Evolutionary conservation across 2,888 invertebrate genomes (phyloP).

Genomic region (Epistrophella euchroma): DNA sequence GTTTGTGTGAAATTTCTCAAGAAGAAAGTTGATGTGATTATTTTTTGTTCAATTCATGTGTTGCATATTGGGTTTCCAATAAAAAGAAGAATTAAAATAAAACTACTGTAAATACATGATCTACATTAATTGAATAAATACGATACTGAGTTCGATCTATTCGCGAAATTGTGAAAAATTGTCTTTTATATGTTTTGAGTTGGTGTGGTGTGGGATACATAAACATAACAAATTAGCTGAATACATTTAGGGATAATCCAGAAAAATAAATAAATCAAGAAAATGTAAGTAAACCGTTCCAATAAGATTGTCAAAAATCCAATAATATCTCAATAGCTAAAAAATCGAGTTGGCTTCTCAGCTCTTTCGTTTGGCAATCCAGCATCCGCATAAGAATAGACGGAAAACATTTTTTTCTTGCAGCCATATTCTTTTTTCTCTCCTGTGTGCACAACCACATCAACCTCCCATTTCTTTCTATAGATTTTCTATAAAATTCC

Average conservation of each 20-base stretch:
- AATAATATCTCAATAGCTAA: conserved; percentile 27
- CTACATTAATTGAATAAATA: conserved; percentile 21
- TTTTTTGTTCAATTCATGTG: conserved; percentile 28
- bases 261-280: neutral
- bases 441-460: conserved; percentile 36
- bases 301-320: conserved; percentile 19
- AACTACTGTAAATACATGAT: neutral
- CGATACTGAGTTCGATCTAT: neutral
- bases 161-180: conserved; percentile 27
- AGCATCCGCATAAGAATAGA: conserved; percentile 65
- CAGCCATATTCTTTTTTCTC: conserved; percentile 67
- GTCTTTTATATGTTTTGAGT: neutral
- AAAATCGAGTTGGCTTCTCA: conserved; percentile 65
- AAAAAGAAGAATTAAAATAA: conserved; percentile 14
- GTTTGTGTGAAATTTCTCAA: conserved; percentile 73
- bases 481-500: conserved; percentile 74
- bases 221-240: conserved; percentile 46
- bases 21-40: conserved; percentile 74
- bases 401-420: conserved; percentile 41
- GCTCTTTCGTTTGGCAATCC: conserved; percentile 67
- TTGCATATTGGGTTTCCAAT: conserved; percentile 45
- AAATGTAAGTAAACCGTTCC: conserved; percentile 57
- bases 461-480: conserved; percentile 72
- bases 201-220: conserved; percentile 27
- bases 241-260: conserved; percentile 56